Evolutionary conservation across 2,797 vertebrate species (phyloP).

Genomic region (Bufotes viridis): DNA sequence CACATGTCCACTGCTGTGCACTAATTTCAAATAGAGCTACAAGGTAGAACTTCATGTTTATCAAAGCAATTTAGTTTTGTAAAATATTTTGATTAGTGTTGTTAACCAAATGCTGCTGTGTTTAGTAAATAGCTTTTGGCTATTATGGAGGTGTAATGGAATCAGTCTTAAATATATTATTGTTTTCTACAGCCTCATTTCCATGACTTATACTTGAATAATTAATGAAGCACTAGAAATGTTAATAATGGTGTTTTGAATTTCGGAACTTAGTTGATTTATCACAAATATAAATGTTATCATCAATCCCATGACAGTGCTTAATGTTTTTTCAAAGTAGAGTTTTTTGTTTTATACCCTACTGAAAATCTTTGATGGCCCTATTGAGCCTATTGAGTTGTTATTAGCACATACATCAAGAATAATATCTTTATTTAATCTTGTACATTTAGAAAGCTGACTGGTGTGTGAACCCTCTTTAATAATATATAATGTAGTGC

Average conservation of each 20-base stretch:
- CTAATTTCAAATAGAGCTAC: constrained; percentile 32
- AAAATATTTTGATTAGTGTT: constrained; percentile 50
- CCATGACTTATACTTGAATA: constrained; percentile 40
- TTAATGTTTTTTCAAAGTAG: constrained; percentile 29
- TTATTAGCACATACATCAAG: constrained; percentile 43
- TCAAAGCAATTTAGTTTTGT: constrained; percentile 42
- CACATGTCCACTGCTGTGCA: constrained; percentile 33
- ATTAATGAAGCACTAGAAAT: constrained; percentile 42
- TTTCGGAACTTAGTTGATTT: constrained; percentile 25
- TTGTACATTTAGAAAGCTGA: neutral
- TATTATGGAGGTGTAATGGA: constrained; percentile 46
- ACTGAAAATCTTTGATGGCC: constrained; percentile 21
- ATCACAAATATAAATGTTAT: constrained; percentile 47
- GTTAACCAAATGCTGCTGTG: constrained; percentile 53
- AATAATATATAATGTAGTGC: constrained; percentile 18
- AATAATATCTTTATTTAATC: constrained; percentile 31
- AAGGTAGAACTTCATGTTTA: constrained; percentile 49
- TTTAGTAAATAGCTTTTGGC: constrained; percentile 41
- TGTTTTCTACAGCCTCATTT: constrained; percentile 48
- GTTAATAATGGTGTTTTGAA: constrained; percentile 37
- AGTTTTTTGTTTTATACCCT: constrained; percentile 11
- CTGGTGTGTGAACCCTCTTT: constrained; percentile 20
- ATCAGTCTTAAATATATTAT: constrained; percentile 36
- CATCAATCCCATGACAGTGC: constrained; percentile 31
- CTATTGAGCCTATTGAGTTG: constrained; percentile 2